Evolutionary conservation across 2,888 invertebrate genomes (phyloP).

Genomic region (Stegophylla sp.): DNA sequence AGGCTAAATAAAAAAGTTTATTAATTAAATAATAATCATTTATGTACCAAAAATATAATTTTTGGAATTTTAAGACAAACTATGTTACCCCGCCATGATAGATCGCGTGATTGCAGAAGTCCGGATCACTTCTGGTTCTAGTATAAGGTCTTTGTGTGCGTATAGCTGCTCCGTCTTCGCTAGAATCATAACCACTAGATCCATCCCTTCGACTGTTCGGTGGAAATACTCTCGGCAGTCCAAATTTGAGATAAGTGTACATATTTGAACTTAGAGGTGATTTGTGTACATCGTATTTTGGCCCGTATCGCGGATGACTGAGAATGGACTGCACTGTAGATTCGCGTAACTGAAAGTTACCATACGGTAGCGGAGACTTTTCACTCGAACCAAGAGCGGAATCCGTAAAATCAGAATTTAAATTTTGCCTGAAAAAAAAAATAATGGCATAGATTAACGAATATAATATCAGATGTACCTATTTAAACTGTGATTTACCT

Average conservation of each 20-base stretch:
- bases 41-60: neutral
- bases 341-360: conserved; percentile 90
- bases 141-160: conserved; percentile 61
- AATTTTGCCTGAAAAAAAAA: conserved; percentile 77
- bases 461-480: neutral
- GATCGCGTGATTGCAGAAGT: conserved; percentile 70
- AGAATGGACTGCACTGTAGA: conserved; percentile 91
- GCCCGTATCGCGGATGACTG: conserved; percentile 87
- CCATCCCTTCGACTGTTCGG: conserved; percentile 83
- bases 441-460: neutral
- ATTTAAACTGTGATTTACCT: conserved; percentile 68
- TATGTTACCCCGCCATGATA: conserved; percentile 60
- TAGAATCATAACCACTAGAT: conserved; percentile 91
- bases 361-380: conserved; percentile 90
- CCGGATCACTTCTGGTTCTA: conserved; percentile 82
- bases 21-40: neutral
- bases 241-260: conserved; percentile 93
- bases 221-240: conserved; percentile 88
- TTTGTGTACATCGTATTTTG: conserved; percentile 75
- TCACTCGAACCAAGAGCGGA: conserved; percentile 91
- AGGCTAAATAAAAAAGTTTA: conserved; percentile 15
- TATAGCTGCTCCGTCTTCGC: conserved; percentile 69
- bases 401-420: conserved; percentile 94
- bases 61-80: neutral
- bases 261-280: conserved; percentile 88